Base-by-base conservation (phyloP, 2,888 invertebrate species). In the Falcaria lacertinaria region DNA sequence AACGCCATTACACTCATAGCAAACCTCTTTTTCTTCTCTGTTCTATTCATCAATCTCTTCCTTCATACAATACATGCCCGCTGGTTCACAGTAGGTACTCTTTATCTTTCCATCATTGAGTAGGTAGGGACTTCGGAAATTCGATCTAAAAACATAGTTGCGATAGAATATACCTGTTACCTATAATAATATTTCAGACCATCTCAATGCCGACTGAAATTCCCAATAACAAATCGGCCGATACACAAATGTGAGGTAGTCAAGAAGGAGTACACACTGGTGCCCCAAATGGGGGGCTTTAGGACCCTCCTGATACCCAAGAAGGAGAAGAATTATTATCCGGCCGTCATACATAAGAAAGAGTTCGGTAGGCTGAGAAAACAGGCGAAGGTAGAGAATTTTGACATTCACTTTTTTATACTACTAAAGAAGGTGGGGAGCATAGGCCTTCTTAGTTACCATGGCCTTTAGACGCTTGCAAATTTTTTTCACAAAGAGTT, bases 351-450 rank as follows among this genome's bases (percentile, higher is more conserved):
- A 69, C 90, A 91, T 0, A 89, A 86, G 43, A 74, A 80, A 0
- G 93, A 95, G 50, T 92, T 91, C 48, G 83, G 91, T 1, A 75
- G 92, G 25, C 67, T 94, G 2, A 87, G 90, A 63, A 80, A 88
- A 34, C 91, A 92, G 48, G 91, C 93, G 0, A 90, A 81, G 72
- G 91, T 92, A 62, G 64, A 43, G n/a, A 25, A 15, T 15, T 13
- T 15, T 22, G 32, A 15, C 40, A 4, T 16, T 34, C 6, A 4
- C 14, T 44, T 41, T 40, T 11, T 16, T n/a, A n/a, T n/a, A n/a
- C n/a, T n/a, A n/a, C n/a, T n/a, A n/a, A n/a, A n/a, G n/a, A n/a
- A n/a, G n/a, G 7, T 33, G 19, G 32, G 13, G 3, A 5, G 11
- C 37, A 32, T 40, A 17, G 8, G 28, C 33, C 37, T 13, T 17